Evolutionary conservation across 2,888 invertebrate genomes (phyloP).

Genomic region (Dinocampus coccinellae): DNA sequence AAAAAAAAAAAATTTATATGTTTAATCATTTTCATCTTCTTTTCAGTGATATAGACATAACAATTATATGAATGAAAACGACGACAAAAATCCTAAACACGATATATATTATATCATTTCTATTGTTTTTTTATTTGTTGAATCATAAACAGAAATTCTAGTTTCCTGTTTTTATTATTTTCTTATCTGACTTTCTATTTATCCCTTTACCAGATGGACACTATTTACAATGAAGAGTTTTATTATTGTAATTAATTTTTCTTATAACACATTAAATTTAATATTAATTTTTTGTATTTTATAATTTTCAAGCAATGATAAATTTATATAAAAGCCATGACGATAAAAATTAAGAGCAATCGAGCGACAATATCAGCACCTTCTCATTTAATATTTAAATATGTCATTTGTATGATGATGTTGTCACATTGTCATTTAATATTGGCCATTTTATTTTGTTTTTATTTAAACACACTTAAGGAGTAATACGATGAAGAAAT

Average conservation of each 20-base stretch:
- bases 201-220: slow-evolving; percentile 15
- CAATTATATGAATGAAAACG: not conserved
- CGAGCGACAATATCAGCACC: not conserved
- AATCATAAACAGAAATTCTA: no score
- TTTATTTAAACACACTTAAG: not conserved
- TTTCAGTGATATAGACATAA: no score
- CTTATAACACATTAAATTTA: not conserved
- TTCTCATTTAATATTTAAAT: no score
- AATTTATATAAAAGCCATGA: not conserved
- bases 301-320: not conserved
- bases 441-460: not conserved
- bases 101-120: no score
- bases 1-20: no score
- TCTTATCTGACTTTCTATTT: not conserved
- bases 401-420: no score
- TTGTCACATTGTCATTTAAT: not conserved
- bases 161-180: not conserved
- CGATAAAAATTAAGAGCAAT: not conserved
- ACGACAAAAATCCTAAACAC: no score
- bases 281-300: not conserved
- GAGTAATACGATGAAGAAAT: slow-evolving; percentile 31
- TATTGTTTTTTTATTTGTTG: no score
- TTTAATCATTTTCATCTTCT: not conserved
- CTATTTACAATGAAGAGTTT: not conserved
- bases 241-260: not conserved